Evolutionary conservation across 1,140 invertebrate species (phyloP).

Genomic region (Meloidogyne floridensis): DNA sequence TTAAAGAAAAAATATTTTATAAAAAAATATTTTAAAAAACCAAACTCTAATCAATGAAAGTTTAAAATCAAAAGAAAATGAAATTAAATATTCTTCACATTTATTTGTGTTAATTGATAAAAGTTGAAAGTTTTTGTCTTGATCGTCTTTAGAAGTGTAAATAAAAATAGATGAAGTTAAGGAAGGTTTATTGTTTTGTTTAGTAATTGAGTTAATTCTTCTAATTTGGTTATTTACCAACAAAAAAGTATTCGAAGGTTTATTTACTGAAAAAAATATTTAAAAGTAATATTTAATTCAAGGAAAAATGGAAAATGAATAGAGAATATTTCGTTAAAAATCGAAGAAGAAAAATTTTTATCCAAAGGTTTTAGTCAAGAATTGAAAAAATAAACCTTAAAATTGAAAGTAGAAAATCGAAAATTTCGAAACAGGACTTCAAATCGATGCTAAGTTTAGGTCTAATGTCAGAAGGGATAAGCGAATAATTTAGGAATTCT

Average conservation of each 20-base stretch:
- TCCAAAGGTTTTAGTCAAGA: no score
- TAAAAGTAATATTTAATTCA: neutral
- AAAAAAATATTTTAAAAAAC: neutral
- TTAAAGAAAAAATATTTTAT: neutral
- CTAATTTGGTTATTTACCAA: neutral
- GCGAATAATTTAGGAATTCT: no score
- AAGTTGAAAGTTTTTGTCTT: neutral
- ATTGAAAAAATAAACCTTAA: no score
- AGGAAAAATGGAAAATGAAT: no score
- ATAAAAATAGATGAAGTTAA: constrained; percentile 3
- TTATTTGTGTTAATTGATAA: constrained; percentile 11
- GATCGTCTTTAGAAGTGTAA: neutral
- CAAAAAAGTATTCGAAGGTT: neutral
- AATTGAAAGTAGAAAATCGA: no score
- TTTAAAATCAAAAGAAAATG: neutral
- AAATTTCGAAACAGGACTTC: no score
- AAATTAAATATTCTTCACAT: constrained; percentile 10
- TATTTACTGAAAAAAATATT: neutral
- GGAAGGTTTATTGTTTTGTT: neutral
- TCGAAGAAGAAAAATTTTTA: no score
- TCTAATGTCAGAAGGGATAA: no score
- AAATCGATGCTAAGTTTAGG: no score
- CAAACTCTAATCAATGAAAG: constrained; percentile 16
- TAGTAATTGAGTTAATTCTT: constrained; percentile 14
- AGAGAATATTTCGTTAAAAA: no score